These are phyloP conservation scores for Drosophila algonquin DNA, from an alignment of 2,888 invertebrate genomes.

Conservation along the genomic window DNA sequence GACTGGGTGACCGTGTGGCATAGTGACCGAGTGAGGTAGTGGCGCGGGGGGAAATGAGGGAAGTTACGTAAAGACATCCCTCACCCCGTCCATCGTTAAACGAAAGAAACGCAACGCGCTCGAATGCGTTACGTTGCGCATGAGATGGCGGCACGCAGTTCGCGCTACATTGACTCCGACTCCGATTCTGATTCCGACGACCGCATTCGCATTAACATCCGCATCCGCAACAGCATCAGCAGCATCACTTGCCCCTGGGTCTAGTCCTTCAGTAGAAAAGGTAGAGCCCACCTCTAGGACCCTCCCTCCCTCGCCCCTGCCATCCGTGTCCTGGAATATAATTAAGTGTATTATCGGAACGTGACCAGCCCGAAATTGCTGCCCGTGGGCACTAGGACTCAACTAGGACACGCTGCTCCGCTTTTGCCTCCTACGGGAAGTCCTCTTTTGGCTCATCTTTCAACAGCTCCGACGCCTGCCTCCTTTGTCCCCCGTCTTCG, in stretches of 20 bases:
- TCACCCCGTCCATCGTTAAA: constrained; percentile 5
- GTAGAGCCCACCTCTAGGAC: constrained; percentile 43
- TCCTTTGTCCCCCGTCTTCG: constrained; percentile 4
- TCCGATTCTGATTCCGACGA: constrained; percentile 9
- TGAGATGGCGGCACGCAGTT: constrained; percentile 80
- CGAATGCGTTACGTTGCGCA: constrained; percentile 70
- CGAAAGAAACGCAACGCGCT: constrained; percentile 53
- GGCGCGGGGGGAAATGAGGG: constrained; percentile 10
- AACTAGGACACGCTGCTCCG: neutral
- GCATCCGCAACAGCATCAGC: neutral
- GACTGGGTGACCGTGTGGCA: constrained; percentile 23
- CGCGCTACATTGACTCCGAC: constrained; percentile 76
- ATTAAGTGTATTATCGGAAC: constrained; percentile 79
- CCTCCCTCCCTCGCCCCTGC: neutral
- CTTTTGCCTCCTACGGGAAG: neutral
- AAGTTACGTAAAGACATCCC: constrained; percentile 11
- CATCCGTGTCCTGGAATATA: constrained; percentile 48
- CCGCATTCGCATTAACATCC: neutral
- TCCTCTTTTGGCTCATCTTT: neutral
- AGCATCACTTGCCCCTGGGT: constrained; percentile 67
- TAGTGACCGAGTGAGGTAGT: constrained; percentile 9
- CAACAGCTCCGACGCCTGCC: neutral
- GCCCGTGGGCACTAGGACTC: constrained; percentile 48
- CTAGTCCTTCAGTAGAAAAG: constrained; percentile 62
- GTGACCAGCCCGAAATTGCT: constrained; percentile 73